Evolutionary conservation across 1,140 invertebrate genomes (phyloP), one percentile per base, ranked within the genome.

Genomic region (Globodera rostochiensis): DNA sequence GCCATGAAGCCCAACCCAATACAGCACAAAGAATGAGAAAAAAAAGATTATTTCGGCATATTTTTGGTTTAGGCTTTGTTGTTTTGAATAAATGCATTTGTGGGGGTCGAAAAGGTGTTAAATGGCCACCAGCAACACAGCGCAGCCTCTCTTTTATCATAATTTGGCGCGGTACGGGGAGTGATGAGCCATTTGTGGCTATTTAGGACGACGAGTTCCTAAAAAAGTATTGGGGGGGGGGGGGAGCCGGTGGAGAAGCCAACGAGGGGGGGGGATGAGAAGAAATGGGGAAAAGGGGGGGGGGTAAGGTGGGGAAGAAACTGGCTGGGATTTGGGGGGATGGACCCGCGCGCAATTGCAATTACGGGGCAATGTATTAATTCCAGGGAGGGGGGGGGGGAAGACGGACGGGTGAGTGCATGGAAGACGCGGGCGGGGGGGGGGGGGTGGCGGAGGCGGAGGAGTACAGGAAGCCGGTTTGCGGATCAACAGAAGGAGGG

Each of bases 341-440:
- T 71, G 25, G 25, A 36, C 60, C 19, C 25, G 25, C 69, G 69
- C 69, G 69, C 69, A 71, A 71, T 71, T 71, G 69, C 69, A 71
- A 71, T 71, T 71, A 71, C 25, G 69, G 46, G 9, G 69, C 69
- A 47, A 71, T 36, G 19, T 60, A 60, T 60, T 60, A 60, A 60
- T 60, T 60, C 57, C 57, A 71, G 1, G 6, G 46, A 19, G 4
- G 25, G 69, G 8, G 69, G 15, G 7, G n/a, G 25, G 69, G 11
- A 8, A 11, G n/a, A 21, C 66, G 8, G 13, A 13, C n/a, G 13
- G 13, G 13, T 64, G 60, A 36, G 7, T 71, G 69, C 19, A 71
- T 71, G 6, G 69, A 19, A 71, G 57, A 71, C 7, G 46, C 11
- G 21, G 69, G 11, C 1, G 69, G 6, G 25, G 4, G 25, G 21